These are phyloP conservation scores for Anguilla marmorata DNA, from an alignment of 2,797 vertebrate species.

Conservation along the genomic window DNA sequence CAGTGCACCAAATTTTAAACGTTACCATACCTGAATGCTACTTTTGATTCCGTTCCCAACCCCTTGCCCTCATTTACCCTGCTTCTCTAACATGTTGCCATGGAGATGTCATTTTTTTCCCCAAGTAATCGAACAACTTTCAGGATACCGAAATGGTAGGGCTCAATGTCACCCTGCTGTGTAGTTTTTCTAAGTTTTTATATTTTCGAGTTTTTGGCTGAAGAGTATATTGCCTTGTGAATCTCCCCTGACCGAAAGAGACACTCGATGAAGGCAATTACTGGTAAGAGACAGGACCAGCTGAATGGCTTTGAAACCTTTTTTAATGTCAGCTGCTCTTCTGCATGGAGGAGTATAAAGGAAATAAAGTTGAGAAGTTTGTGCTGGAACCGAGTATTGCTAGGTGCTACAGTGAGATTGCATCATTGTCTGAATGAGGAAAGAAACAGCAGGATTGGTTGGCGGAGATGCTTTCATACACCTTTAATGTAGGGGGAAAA, in stretches of 20 bases:
- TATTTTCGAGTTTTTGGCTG: background rate
- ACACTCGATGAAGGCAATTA: conserved; percentile 24
- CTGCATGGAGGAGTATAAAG: conserved; percentile 8
- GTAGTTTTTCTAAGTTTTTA: background rate
- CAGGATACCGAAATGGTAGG: background rate
- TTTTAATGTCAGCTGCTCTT: conserved; percentile 23
- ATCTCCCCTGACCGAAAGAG: background rate
- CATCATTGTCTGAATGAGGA: conserved; percentile 3
- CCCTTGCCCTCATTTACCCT: background rate
- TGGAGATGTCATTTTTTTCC: background rate
- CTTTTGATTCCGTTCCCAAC: background rate
- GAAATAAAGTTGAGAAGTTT: conserved; percentile 6
- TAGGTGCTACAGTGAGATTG: background rate
- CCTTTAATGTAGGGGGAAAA: background rate
- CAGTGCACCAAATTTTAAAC: background rate
- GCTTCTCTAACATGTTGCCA: background rate
- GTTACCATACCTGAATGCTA: background rate
- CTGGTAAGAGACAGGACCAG: background rate
- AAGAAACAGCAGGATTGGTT: background rate
- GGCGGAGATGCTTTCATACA: background rate
- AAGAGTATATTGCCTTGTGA: background rate
- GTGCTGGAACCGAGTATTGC: conserved; percentile 11
- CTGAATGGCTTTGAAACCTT: conserved; percentile 24
- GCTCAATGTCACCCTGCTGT: background rate
- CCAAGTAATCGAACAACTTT: too few species aligned